Evolutionary conservation across 1,140 invertebrate species (phyloP).

Genomic region (Piezodorus guildinii): DNA sequence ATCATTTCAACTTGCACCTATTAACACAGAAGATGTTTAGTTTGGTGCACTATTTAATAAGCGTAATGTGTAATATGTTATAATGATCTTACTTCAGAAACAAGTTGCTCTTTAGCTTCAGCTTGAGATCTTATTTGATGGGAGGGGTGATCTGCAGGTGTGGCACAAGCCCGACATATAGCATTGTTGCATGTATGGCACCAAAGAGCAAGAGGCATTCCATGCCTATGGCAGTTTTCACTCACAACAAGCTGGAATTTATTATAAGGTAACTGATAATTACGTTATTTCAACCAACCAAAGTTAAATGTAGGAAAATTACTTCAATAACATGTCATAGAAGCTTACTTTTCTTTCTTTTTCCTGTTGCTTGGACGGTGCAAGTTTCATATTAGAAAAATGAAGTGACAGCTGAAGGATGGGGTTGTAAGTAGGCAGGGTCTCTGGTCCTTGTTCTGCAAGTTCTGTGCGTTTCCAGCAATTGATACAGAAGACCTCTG

Average conservation of each 20-base stretch:
- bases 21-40: conserved; percentile 2
- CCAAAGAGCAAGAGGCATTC: conserved; percentile 58
- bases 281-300: background rate
- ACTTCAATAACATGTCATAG: background rate
- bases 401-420: conserved; percentile 36
- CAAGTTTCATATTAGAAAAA: conserved; percentile 28
- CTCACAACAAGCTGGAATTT: conserved; percentile 17
- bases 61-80: background rate
- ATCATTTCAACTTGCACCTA: conserved; percentile 41
- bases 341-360: conserved; percentile 40
- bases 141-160: conserved; percentile 46
- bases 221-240: conserved; percentile 58
- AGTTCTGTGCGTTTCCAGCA: conserved; percentile 55
- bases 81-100: conserved; percentile 42
- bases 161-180: conserved; percentile 54
- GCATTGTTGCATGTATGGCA: conserved; percentile 52
- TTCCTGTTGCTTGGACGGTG: conserved; percentile 33
- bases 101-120: conserved; percentile 53
- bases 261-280: conserved; percentile 19
- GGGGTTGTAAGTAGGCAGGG: conserved; percentile 50
- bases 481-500: conserved; percentile 52
- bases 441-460: conserved; percentile 46
- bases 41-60: background rate
- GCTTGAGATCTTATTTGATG: conserved; percentile 54
- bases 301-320: background rate